phyloP scores from a whole-genome alignment of 35 echinoderm and acorn worm genomes.

The Patiria miniata region DNA sequence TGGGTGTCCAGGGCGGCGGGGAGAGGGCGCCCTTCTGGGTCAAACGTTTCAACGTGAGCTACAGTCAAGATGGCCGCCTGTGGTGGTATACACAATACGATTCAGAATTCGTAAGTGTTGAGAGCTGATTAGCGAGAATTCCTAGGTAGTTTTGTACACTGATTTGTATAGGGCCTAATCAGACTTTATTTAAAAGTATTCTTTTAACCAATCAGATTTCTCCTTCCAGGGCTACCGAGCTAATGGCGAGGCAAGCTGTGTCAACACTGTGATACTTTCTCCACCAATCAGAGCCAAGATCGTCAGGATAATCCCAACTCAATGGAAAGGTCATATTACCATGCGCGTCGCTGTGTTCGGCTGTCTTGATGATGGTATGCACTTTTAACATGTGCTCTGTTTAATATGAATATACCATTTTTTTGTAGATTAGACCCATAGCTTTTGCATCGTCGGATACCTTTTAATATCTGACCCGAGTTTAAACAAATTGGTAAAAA shows the following conservation, averaged over 20 bases:
- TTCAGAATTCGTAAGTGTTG: too few species aligned
- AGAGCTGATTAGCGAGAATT: too few species aligned
- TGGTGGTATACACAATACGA: not conserved
- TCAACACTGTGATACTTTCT: not conserved
- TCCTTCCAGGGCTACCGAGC: not conserved
- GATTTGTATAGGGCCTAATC: not conserved
- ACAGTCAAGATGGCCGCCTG: not conserved
- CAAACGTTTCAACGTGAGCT: not conserved
- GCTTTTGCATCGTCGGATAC: not conserved
- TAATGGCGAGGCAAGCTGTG: conserved; percentile 18
- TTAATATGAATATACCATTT: too few species aligned
- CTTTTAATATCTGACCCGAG: too few species aligned
- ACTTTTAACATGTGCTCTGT: not conserved
- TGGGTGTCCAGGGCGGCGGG: conserved; percentile 13
- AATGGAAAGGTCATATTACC: conserved; percentile 18
- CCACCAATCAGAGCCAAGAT: conserved; percentile 27
- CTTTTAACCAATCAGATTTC: not conserved
- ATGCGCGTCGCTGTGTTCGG: conserved; percentile 17
- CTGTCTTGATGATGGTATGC: conserved; percentile 37
- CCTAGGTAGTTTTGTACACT: not conserved
- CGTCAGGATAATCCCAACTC: not conserved
- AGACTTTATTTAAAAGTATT: not conserved
- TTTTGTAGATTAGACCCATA: not conserved
- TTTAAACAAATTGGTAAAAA: not conserved
- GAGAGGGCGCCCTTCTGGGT: conserved; percentile 31